Base-by-base conservation (phyloP, 2,888 invertebrate genomes). In the Horisme vitalbata region DNA sequence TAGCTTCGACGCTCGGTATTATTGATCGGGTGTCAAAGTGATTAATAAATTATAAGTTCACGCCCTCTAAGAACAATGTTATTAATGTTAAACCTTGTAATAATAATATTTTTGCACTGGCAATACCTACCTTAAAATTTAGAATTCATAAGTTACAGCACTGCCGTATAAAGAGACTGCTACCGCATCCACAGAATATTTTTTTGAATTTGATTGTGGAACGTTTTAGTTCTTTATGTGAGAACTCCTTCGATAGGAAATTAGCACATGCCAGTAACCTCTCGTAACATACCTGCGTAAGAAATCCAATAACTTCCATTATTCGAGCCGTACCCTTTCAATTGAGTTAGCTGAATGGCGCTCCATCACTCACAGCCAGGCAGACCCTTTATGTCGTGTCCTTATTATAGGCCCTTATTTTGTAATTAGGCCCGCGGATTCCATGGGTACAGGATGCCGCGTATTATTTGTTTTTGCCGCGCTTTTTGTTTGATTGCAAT, bases 341-440 rank as follows among this genome's bases (percentile, higher is more conserved):
- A 82, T 83, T 75, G 77, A 65, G 55, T 65, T 60, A 65, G 57
- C 63, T 85, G 78, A 84, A 87, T 82, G 75, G 81, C 63, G 63
- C 76, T 77, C 75, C 79, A 80, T 82, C 83, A 79, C 74, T 74
- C 71, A 65, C 74, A 71, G n/a, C n/a, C n/a, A n/a, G 71, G 65
- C 52, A 46, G 28, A 56, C 69, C 79, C 69, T 83, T 81, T 79
- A 73, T 79, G 64, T 66, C 63, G 61, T 62, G 62, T 71, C 63
- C 69, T 63, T 58, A n/a, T n/a, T n/a, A 63, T 18, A 63, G 64
- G 61, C 71, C 69, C 71, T 73, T 67, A 71, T 73, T 75, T 65
- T 71, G 76, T 83, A 86, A 84, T 86, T 86, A 85, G 83, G 75
- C 69, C 65, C 68, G 63, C 64, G 71, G 63, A 75, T 73, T 64